Base-by-base conservation (phyloP, 1,140 invertebrate species). In the Cotesia vestalis region DNA sequence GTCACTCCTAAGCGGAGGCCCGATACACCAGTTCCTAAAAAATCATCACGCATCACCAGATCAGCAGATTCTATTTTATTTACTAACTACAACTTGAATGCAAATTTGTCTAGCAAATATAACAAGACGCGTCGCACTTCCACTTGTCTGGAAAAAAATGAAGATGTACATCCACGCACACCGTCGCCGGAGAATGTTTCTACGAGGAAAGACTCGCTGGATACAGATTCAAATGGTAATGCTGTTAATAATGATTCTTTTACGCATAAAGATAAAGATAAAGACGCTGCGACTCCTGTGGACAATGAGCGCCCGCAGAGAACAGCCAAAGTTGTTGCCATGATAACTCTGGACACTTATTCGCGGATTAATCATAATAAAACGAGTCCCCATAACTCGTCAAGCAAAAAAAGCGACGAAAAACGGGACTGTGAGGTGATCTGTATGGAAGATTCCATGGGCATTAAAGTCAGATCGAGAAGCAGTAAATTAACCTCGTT, bases 261-360 rank as follows among this genome's bases (percentile, higher is more conserved):
- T 60, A 1, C 4, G 34, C 46, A 73, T 72, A 60, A 66, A 63
- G 36, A 9, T n/a, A 69, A 74, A 1, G 51, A 74, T 34, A 14
- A 61, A 1, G 46, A 3, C 1, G 4, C 69, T 1, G 6, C 38
- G n/a, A 38, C 11, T 46, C 9, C 6, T 6, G 55, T 70, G 12
- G 27, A 12, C 3, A 61, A 70, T 8, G 84, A 86, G 8, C 84
- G 79, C 62, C 85, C 84, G 0, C 85, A 85, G 27, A 77, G 84
- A 36, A 85, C 84, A 0, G 85, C 84, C 0, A 87, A 87, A 53
- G 84, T 85, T 4, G 82, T 86, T 2, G 84, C 85, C 1, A 85
- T 84, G 55, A 72, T 85, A 0, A 84, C 76, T 11, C 53, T 87
- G 0, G 85, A 86, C 36, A 82, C 83, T 2, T 78, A 75, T 2